Conservation (phyloP, 2,888 invertebrate species). For the Acholoe squamosa region DNA sequence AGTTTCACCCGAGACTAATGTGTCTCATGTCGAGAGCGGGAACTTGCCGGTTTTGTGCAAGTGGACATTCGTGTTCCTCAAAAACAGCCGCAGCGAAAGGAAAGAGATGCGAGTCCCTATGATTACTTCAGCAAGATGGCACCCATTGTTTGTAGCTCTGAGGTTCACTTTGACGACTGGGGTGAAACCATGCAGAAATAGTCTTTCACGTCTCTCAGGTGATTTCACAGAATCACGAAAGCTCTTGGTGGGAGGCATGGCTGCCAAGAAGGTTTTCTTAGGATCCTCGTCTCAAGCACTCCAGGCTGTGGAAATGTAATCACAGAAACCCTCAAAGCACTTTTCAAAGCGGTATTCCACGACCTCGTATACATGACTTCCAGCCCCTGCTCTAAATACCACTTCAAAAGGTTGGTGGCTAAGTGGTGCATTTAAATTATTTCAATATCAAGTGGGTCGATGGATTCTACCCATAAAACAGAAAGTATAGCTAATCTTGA, state of each 20-base stretch:
- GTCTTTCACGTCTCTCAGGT: neutral
- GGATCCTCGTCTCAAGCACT: no score
- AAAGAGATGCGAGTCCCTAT: neutral
- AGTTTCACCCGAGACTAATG: neutral
- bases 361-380: no score
- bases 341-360: no score
- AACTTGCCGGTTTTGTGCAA: neutral
- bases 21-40: neutral
- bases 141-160: constrained; percentile 56
- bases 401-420: no score
- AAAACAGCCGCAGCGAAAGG: neutral
- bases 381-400: no score
- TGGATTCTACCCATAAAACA: no score
- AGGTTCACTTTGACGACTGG: neutral
- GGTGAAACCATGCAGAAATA: constrained; percentile 46
- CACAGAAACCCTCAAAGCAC: no score
- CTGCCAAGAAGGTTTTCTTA: no score
- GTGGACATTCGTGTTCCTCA: neutral
- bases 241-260: neutral
- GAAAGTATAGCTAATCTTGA: no score
- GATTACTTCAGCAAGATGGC: constrained; percentile 47
- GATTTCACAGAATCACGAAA: neutral
- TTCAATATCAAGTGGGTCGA: no score
- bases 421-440: no score
- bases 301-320: no score